These are phyloP conservation scores for Xestobium rufovillosum DNA, from an alignment of 2,888 invertebrate species.

Conservation along the genomic window DNA sequence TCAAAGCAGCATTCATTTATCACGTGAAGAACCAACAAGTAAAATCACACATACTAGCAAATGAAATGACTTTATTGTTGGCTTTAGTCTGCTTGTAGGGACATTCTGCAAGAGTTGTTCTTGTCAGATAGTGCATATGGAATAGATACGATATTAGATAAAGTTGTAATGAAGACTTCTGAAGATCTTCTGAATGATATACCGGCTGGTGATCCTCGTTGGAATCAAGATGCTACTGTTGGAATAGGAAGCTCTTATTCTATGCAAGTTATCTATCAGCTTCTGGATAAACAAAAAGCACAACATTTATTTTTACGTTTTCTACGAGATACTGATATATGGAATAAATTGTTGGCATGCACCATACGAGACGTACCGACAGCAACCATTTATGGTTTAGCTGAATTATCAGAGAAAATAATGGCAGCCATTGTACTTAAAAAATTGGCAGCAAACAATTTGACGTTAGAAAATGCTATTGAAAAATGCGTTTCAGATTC, in stretches of 20 bases:
- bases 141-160: conserved; percentile 48
- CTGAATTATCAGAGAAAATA: conserved; percentile 74
- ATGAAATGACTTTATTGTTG: not conserved
- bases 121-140: conserved; percentile 39
- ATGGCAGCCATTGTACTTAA: conserved; percentile 66
- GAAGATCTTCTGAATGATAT: conserved; percentile 77
- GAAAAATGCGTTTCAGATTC: conserved; percentile 45
- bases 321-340: conserved; percentile 59
- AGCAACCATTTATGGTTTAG: conserved; percentile 42
- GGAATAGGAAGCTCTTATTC: conserved; percentile 66
- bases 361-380: conserved; percentile 42
- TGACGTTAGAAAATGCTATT: conserved; percentile 51
- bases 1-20: conserved; percentile 74
- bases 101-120: conserved; percentile 46
- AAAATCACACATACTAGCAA: conserved; percentile 6
- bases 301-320: conserved; percentile 67
- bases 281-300: conserved; percentile 81
- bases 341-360: conserved; percentile 50
- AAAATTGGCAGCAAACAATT: conserved; percentile 51
- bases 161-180: conserved; percentile 60
- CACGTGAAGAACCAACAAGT: conserved; percentile 53
- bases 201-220: conserved; percentile 81
- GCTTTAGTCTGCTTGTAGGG: conserved; percentile 41
- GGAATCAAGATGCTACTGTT: conserved; percentile 44
- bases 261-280: conserved; percentile 75